Evolutionary conservation across 1,140 invertebrate genomes (phyloP).

Genomic region (Drosophila ercepeae): DNA sequence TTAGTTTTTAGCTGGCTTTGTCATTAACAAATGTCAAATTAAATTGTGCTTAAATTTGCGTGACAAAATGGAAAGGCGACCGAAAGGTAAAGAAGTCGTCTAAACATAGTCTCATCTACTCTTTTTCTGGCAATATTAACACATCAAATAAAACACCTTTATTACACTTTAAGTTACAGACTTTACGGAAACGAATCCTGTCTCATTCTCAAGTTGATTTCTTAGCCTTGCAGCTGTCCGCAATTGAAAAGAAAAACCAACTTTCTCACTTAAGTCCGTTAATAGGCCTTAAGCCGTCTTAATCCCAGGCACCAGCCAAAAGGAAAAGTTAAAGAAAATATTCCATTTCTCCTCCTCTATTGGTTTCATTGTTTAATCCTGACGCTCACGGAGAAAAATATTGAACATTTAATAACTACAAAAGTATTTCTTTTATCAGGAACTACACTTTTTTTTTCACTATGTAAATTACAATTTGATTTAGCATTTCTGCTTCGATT

Average conservation of each 20-base stretch:
- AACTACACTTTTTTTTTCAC: neutral
- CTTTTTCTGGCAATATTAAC: neutral
- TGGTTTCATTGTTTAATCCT: conserved; percentile 20
- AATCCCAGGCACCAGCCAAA: conserved; percentile 28
- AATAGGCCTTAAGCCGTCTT: conserved; percentile 38
- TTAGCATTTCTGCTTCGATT: conserved; percentile 46
- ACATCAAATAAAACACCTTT: neutral
- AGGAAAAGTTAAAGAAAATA: conserved; percentile 26
- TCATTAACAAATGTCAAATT: conserved; percentile 77
- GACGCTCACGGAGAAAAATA: neutral
- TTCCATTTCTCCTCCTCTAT: conserved; percentile 3
- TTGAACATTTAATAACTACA: too few relatives aligned
- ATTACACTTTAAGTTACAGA: neutral
- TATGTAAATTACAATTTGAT: conserved; percentile 20
- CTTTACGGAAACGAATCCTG: neutral
- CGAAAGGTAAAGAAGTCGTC: neutral
- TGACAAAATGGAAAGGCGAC: conserved; percentile 17
- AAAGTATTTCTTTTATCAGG: neutral
- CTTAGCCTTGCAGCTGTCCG: conserved; percentile 38
- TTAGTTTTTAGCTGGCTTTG: conserved; percentile 48
- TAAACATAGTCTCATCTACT: conserved; percentile 1
- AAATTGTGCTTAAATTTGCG: conserved; percentile 71
- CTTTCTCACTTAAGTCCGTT: conserved; percentile 33
- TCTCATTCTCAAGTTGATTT: conserved; percentile 28
- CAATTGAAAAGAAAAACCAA: conserved; percentile 35